Evolutionary conservation across 2,797 vertebrate genomes (phyloP).

Genomic region (Hafferia zeledoni): DNA sequence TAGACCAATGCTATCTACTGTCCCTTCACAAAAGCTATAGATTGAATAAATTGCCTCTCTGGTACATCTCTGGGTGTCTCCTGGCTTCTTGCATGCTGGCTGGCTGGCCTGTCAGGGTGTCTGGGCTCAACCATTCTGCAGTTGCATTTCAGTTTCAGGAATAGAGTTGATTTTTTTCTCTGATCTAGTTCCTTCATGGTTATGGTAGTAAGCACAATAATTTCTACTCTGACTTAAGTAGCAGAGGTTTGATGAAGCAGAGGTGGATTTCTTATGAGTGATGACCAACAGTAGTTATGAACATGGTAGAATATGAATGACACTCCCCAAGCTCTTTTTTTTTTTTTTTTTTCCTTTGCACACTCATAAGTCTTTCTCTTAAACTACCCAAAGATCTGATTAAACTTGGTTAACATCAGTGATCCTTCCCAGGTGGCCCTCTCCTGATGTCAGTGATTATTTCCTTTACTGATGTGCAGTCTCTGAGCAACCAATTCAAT

Average conservation of each 20-base stretch:
- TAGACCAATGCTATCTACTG: background rate
- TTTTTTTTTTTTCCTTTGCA: background rate
- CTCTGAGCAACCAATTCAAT: background rate
- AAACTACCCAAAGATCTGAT: background rate
- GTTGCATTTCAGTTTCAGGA: background rate
- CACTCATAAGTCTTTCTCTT: background rate
- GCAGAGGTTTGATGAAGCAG: background rate
- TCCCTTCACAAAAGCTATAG: background rate
- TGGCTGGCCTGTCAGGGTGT: background rate
- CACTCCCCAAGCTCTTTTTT: background rate
- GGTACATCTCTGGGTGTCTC: background rate
- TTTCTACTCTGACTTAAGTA: background rate
- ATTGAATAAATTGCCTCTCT: background rate
- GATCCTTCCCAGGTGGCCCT: background rate
- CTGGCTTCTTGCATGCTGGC: rapidly evolving
- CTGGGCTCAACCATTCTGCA: background rate
- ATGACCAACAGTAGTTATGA: background rate
- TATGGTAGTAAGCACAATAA: background rate
- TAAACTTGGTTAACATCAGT: background rate
- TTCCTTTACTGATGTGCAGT: background rate
- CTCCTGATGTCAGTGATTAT: background rate
- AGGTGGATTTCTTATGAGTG: background rate
- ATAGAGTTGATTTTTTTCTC: background rate
- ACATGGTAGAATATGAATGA: background rate
- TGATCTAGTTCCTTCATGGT: background rate